Conservation (phyloP, 2,888 invertebrate genomes). For the Anticlea derivata region DNA sequence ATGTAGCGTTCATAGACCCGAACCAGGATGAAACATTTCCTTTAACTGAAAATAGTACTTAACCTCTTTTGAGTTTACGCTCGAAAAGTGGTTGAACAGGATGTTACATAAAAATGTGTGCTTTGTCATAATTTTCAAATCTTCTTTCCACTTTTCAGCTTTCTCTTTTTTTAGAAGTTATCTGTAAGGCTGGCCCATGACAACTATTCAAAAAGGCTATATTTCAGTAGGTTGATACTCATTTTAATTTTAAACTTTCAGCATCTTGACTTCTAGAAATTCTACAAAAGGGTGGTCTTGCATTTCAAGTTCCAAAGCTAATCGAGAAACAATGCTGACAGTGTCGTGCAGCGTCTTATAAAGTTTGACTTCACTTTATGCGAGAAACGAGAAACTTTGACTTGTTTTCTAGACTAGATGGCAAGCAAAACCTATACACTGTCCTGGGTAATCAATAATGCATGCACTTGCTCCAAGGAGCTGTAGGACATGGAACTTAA, state of each 20-base stretch:
- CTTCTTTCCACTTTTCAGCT: no score
- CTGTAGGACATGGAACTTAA: constrained; percentile 10
- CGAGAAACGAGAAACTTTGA: constrained; percentile 45
- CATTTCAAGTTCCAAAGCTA: constrained; percentile 67
- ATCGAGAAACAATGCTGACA: constrained; percentile 68
- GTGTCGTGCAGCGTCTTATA: constrained; percentile 58
- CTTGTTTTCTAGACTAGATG: constrained; percentile 47
- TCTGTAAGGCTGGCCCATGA: no score
- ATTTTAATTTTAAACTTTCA: constrained; percentile 44
- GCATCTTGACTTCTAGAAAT: constrained; percentile 36
- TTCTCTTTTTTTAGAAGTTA: no score
- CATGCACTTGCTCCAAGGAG: constrained; percentile 25
- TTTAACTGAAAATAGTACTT: no score
- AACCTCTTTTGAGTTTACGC: no score
- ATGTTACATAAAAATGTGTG: no score
- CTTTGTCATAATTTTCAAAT: no score
- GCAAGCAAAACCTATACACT: constrained; percentile 42
- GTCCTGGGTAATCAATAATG: constrained; percentile 51
- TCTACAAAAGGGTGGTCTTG: constrained; percentile 42
- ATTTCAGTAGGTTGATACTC: neutral
- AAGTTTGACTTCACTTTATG: constrained; percentile 58
- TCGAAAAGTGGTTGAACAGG: no score
- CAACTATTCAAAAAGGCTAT: no score
- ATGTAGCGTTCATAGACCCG: no score
- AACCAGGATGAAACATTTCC: no score